These are phyloP conservation scores for Poicephalus gulielmi DNA, from an alignment of 2,113 vertebrate genomes.

Conservation along the genomic window DNA sequence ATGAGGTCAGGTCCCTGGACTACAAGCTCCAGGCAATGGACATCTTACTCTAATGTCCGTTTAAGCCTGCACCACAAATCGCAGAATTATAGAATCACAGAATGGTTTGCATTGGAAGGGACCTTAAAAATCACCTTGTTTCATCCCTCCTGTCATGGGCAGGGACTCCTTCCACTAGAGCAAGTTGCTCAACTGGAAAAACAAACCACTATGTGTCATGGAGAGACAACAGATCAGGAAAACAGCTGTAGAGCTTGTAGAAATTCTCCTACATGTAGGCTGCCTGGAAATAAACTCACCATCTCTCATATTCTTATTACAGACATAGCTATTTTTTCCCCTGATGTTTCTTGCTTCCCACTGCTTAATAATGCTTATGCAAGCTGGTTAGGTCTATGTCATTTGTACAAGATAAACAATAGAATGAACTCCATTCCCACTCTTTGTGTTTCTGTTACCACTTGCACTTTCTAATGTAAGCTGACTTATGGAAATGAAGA, in stretches of 20 bases:
- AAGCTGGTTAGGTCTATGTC: background rate
- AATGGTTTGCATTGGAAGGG: background rate
- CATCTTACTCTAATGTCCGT: background rate
- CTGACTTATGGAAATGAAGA: background rate
- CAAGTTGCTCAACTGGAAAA: background rate
- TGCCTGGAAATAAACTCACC: background rate
- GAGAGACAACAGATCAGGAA: background rate
- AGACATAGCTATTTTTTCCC: background rate
- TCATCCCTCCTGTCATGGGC: background rate
- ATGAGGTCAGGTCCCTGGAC: background rate
- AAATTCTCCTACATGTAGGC: too few relatives aligned
- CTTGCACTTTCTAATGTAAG: background rate
- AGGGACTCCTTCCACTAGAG: background rate
- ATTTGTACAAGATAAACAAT: background rate
- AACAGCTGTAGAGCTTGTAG: background rate
- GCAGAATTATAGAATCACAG: background rate
- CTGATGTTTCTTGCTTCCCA: background rate
- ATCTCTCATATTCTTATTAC: background rate
- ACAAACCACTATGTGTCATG: accelerated
- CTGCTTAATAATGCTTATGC: background rate
- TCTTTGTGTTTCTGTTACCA: background rate
- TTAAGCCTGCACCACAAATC: background rate
- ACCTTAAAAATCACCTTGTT: background rate
- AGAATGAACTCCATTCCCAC: background rate
- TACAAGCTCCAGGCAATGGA: background rate